Conservation (phyloP, 2,113 vertebrate genomes). For the Cinclus mexicanus region DNA sequence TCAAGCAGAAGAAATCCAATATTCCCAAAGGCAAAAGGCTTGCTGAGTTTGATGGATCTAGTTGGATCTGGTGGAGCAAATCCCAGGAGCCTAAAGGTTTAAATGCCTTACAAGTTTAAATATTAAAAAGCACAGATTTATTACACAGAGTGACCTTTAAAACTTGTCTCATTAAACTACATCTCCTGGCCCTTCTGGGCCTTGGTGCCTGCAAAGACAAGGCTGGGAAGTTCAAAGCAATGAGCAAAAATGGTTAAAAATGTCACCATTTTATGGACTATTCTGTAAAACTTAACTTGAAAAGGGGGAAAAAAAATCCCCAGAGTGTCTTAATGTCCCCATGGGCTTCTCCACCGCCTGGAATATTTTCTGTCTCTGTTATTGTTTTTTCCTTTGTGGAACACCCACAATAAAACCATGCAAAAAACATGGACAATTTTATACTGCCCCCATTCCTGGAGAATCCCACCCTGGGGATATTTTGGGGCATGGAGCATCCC, state of each 20-base stretch:
- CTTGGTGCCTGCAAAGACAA: background rate
- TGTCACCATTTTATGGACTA: conserved; percentile 27
- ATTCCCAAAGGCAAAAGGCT: background rate
- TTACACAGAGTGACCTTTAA: conserved; percentile 69
- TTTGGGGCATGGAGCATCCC: background rate
- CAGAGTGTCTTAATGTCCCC: background rate
- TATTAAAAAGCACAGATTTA: conserved; percentile 66
- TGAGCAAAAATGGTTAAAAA: conserved; percentile 67
- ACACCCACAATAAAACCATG: background rate
- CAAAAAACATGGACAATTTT: background rate
- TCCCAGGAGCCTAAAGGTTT: conserved; percentile 61
- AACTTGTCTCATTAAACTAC: conserved; percentile 71
- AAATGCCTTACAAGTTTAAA: conserved; percentile 69
- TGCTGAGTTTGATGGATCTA: conserved; percentile 43
- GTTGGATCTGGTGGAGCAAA: conserved; percentile 50
- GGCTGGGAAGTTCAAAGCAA: conserved; percentile 50
- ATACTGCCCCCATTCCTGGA: background rate
- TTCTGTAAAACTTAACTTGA: background rate
- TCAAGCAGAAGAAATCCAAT: conserved; percentile 18
- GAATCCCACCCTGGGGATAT: background rate
- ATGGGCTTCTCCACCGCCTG: background rate
- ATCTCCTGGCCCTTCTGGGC: conserved; percentile 67
- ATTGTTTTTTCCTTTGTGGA: background rate
- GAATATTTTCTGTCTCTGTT: background rate
- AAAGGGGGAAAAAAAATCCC: background rate